Evolutionary conservation across 2,113 vertebrate species (phyloP), one percentile per base, ranked within the genome.

Genomic region (Ceyx margarethae): DNA sequence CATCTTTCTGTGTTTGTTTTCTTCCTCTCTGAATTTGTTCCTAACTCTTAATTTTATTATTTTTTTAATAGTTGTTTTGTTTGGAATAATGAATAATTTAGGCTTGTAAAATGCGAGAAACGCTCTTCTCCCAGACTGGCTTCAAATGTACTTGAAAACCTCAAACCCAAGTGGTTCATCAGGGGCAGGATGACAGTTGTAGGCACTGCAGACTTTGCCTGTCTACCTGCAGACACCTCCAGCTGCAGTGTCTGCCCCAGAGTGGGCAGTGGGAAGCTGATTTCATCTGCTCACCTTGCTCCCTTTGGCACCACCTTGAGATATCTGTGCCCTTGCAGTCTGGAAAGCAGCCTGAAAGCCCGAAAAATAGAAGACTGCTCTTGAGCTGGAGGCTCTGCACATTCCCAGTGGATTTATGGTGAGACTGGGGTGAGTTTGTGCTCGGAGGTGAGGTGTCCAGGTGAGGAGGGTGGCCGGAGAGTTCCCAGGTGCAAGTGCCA

Each of bases 61-160:
- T 84, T 50, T 78, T 54, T 8, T 18, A 65, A 60, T 40, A 33
- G 40, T 48, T 69, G 26, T 86, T 74, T 94, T 69, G 46, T 87
- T 87, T 71, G n/a, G n/a, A 83, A 57, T 54, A 67, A 71, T 87
- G 61, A 87, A 80, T 93, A 85, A 85, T 94, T 92, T 60, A 87
- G 51, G n/a, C 26, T 60, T 19, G 26, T 61, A 71, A 57, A 68
- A 53, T 6, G 2, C 42, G 54, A 67, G 51, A 72, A 88, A 57
- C 0, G 0, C 54, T 29, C 0, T 83, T 94, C 51, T 74, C 67
- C 46, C 57, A 31, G 35, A 3, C 1, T 64, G 64, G 46, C 45
- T 83, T 75, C 22, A 40, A 84, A 80, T 28, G 29, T 19, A 13
- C 64, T 86, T 75, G 21, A 81, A 87, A 81, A 78, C 31, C 73